Conservation (phyloP, 2,888 invertebrate species). For the Eupithecia tripunctaria region DNA sequence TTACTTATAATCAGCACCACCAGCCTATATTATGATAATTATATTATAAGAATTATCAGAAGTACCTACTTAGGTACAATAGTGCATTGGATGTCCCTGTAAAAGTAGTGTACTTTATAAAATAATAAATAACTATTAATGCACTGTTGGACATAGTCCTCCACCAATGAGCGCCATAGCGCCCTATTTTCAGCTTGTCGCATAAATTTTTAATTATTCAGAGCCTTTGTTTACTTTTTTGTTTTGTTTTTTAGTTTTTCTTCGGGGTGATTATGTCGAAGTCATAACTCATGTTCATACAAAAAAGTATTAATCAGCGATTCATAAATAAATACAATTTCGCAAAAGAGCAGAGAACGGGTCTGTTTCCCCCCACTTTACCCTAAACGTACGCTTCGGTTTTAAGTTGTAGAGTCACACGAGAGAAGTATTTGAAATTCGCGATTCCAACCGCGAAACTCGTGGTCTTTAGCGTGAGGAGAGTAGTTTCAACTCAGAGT, state of each 20-base stretch:
- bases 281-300: neutral
- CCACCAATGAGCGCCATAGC: neutral
- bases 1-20: too few species aligned
- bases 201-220: neutral
- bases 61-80: too few species aligned
- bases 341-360: neutral
- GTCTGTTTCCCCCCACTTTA: neutral
- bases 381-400: neutral
- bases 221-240: neutral
- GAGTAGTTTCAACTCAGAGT: constrained; percentile 20
- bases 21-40: too few species aligned
- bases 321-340: neutral
- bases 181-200: neutral
- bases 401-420: constrained; percentile 8
- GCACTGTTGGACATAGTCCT: neutral
- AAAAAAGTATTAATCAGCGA: neutral
- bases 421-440: constrained; percentile 15
- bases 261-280: neutral
- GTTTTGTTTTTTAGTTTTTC: neutral
- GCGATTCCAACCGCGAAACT: constrained; percentile 6
- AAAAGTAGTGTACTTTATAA: too few species aligned
- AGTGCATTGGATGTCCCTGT: too few species aligned
- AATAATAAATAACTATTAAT: too few species aligned
- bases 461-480: neutral
- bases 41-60: too few species aligned